phyloP scores from a whole-genome alignment of 2,888 invertebrate species.

The Poecilus cupreus region DNA sequence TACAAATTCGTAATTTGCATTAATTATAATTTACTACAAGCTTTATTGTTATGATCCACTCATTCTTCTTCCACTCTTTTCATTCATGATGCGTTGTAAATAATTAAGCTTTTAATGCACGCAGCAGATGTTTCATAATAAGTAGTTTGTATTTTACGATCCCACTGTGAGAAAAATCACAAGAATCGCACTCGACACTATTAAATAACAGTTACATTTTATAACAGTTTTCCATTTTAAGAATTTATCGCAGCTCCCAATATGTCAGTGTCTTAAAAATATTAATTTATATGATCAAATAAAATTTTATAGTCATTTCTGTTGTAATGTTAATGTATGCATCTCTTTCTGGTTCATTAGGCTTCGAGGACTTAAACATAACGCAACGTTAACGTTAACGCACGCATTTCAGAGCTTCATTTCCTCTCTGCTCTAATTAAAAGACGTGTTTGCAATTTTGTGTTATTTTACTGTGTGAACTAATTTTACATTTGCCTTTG shows the following conservation, averaged over 20 bases:
- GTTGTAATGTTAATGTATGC: too few relatives aligned
- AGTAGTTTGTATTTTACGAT: constrained; percentile 33
- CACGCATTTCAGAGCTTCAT: not conserved
- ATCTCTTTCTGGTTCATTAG: too few relatives aligned
- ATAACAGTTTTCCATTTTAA: not conserved
- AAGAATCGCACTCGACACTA: not conserved
- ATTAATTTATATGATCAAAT: too few relatives aligned
- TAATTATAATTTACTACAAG: constrained; percentile 24
- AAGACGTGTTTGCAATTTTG: not conserved
- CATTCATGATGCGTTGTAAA: not conserved
- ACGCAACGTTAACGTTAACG: not conserved
- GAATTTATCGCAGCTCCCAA: too few relatives aligned
- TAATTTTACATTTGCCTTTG: not conserved
- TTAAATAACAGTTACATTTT: constrained; percentile 18
- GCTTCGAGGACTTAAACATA: not conserved
- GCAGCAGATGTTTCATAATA: constrained; percentile 20
- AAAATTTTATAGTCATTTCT: too few relatives aligned
- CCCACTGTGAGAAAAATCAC: constrained; percentile 19
- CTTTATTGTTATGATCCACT: not conserved
- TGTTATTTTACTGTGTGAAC: not conserved
- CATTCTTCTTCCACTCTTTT: not conserved
- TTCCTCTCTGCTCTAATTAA: not conserved
- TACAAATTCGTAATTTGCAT: constrained; percentile 18
- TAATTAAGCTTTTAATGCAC: not conserved
- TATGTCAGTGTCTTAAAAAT: too few relatives aligned